Base-by-base conservation (phyloP, 2,113 vertebrate species). In the Laticauda laticaudata region DNA sequence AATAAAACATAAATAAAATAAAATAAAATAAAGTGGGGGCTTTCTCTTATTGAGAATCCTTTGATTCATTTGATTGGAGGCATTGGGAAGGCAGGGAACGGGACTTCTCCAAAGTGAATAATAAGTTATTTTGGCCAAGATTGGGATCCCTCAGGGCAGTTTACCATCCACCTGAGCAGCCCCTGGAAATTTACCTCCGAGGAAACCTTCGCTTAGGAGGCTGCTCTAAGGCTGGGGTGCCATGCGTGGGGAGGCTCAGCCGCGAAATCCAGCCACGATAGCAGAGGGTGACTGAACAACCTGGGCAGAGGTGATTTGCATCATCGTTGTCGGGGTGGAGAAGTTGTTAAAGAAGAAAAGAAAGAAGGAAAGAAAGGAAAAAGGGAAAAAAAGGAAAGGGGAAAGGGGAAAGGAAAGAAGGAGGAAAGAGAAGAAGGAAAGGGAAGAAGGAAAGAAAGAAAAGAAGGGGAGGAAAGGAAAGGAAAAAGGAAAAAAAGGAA, bases 111-210 rank as follows among this genome's bases (percentile, higher is more conserved):
- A 2, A 81, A 81, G 69, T 1, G 6, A 69, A 34, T 2, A 29
- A 29, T 29, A 15, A 34, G 29, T 34, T 18, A 20, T 14, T 54
- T 11, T 54, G 14, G 5, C n/a, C 29, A 20, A 34, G n/a, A 81
- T 20, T 1, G n/a, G 1, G n/a, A 81, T 20, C n/a, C 6, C 14
- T 6, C 15, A 3, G 69, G 69, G 69, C 69, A 39, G 2, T 39
- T n/a, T 2, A 5, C 69, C 15, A 34, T 18, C 15, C 15, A 39
- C 15, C n/a, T 39, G 69, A 81, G n/a, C n/a, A 75, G 69, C 69
- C 18, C 3, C 24, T 39, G 10, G 48, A 24, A 8, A 7, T 39
- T 21, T 54, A 0, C 23, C 57, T 75, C 45, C 1, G 2, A 0
- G 18, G 2, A 86, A 0, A 12, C 34, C 0, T 3, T 24, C 48